phyloP scores from a whole-genome alignment of 1,140 invertebrate genomes.

The Pteromalus puparum region DNA sequence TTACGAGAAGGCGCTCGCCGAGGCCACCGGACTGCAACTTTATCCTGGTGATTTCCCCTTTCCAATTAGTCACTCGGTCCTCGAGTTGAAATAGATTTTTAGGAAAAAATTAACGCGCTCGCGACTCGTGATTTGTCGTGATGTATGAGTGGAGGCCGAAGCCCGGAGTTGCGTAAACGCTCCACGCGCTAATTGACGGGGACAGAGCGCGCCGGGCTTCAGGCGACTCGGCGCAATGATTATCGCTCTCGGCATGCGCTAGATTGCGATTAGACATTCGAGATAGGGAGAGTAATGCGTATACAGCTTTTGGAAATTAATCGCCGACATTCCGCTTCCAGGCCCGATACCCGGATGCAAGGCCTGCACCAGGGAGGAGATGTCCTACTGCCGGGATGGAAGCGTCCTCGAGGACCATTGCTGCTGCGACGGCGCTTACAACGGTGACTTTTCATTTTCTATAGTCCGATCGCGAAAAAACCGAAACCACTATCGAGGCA shows the following conservation, averaged over 20 bases:
- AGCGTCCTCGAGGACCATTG: slow-evolving; percentile 83
- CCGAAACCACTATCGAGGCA: neutral
- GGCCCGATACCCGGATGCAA: slow-evolving; percentile 79
- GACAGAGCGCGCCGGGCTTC: neutral
- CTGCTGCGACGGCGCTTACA: slow-evolving; percentile 79
- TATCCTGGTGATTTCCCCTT: slow-evolving; percentile 62
- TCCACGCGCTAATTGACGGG: slow-evolving; percentile 6
- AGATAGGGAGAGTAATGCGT: neutral
- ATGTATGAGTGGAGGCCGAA: neutral
- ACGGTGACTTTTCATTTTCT: slow-evolving; percentile 58
- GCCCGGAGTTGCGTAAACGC: slow-evolving; percentile 10
- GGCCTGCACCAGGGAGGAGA: slow-evolving; percentile 78
- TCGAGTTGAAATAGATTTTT: too few relatives aligned
- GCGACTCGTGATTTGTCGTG: too few relatives aligned
- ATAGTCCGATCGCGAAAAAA: neutral
- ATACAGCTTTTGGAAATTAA: too few relatives aligned
- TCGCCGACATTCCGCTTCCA: slow-evolving; percentile 64
- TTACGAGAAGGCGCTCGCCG: slow-evolving; percentile 65
- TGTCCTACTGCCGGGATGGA: slow-evolving; percentile 79
- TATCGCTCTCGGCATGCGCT: neutral
- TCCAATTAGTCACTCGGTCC: neutral
- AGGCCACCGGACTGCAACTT: slow-evolving; percentile 65
- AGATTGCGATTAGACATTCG: neutral
- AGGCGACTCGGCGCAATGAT: neutral
- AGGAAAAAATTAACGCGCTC: neutral